Percentiles rank a stretch among this genome's conserved stretches.
phyloP scores from a whole-genome alignment of 2,797 vertebrate genomes.

The Iguana delicatissima region DNA sequence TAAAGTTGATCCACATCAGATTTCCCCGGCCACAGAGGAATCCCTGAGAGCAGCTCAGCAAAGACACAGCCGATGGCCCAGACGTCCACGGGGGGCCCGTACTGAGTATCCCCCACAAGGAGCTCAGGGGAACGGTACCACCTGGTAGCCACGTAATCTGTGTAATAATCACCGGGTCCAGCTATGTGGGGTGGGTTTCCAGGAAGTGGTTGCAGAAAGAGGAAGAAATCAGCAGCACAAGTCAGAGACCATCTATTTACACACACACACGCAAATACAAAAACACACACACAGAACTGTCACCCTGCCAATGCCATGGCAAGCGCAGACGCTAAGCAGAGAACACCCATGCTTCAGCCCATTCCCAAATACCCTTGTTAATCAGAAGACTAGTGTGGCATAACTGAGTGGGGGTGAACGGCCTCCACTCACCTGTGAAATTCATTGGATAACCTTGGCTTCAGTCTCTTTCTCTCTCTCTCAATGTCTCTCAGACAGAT shows the following conservation, averaged over 20 bases:
- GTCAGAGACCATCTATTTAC: neutral
- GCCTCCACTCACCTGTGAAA: too few species aligned
- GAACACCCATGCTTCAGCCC: neutral
- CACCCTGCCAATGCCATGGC: neutral
- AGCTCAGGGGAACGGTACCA: slow-evolving; percentile 95
- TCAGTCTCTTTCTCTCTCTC: too few species aligned
- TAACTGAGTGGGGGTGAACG: too few species aligned
- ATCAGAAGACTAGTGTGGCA: too few species aligned
- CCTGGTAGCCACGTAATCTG: slow-evolving; percentile 95
- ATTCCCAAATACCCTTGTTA: neutral
- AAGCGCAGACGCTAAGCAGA: neutral
- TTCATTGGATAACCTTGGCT: too few species aligned
- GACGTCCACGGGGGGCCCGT: slow-evolving; percentile 92
- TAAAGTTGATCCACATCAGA: slow-evolving; percentile 95
- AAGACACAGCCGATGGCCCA: slow-evolving; percentile 96
- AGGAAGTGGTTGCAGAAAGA: slow-evolving; percentile 42
- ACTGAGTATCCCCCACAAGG: slow-evolving; percentile 93
- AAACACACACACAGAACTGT: too few species aligned
- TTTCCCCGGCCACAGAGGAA: slow-evolving; percentile 93
- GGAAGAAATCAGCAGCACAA: neutral
- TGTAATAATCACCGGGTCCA: slow-evolving; percentile 93
- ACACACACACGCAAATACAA: too few species aligned
- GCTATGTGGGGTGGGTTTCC: slow-evolving; percentile 75
- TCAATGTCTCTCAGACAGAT: too few species aligned
- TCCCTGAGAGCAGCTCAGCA: slow-evolving; percentile 90